Percentiles rank a stretch among this genome's conserved stretches.
phyloP scores from a whole-genome alignment of 2,113 vertebrate genomes.

The Pterophyllum scalare region DNA sequence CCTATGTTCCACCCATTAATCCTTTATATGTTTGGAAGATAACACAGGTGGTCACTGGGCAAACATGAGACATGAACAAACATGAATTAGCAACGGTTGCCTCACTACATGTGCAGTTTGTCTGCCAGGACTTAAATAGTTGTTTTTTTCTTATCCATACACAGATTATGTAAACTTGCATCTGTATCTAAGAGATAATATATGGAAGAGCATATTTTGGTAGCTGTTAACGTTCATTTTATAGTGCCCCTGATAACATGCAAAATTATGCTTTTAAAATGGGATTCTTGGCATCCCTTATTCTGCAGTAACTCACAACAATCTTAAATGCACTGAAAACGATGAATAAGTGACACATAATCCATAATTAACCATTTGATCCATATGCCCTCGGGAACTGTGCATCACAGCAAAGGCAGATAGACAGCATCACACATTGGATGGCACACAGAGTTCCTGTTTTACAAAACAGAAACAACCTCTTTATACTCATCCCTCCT shows the following conservation, averaged over 20 bases:
- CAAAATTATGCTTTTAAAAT: not conserved
- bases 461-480: not conserved
- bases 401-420: not conserved
- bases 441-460: not conserved
- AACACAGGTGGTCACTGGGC: not conserved
- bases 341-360: conserved; percentile 10
- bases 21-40: not conserved
- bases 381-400: not conserved
- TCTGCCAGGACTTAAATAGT: too few species aligned
- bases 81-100: not conserved
- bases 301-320: not conserved
- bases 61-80: not conserved
- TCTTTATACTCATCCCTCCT: not conserved
- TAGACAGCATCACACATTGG: not conserved
- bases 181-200: not conserved
- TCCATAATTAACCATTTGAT: not conserved
- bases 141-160: too few species aligned
- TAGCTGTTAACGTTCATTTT: not conserved
- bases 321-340: not conserved
- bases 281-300: not conserved
- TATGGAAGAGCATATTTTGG: not conserved
- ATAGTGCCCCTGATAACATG: not conserved
- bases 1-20: not conserved
- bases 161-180: not conserved
- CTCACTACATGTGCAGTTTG: too few species aligned